A percentile compares a stretch with the other conserved stretches of the same genome.
Evolutionary conservation across 2,888 invertebrate genomes (phyloP).

Genomic region (Aproaerema taeniolella): DNA sequence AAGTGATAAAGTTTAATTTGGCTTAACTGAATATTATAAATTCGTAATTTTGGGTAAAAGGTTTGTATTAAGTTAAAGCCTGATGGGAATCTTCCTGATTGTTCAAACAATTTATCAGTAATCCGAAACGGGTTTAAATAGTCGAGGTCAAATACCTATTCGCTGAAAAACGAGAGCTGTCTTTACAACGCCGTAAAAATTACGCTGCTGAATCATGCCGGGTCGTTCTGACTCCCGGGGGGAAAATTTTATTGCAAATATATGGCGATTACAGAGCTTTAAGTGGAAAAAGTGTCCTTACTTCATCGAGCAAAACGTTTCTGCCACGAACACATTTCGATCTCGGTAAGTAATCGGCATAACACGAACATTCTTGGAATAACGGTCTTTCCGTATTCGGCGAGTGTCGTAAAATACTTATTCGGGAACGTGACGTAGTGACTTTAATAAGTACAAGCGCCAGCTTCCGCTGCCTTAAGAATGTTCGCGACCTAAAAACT

Average conservation of each 20-base stretch:
- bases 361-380: neutral
- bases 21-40: slow-evolving; percentile 10
- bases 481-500: slow-evolving; percentile 60
- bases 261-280: slow-evolving; percentile 37
- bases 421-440: slow-evolving; percentile 37
- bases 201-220: slow-evolving; percentile 39
- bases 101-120: no score
- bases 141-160: slow-evolving; percentile 2
- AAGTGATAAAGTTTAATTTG: slow-evolving; percentile 9
- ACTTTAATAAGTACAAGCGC: slow-evolving; percentile 44
- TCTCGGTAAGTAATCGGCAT: slow-evolving; percentile 3
- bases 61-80: no score
- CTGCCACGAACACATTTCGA: neutral
- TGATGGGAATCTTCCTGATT: no score
- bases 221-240: slow-evolving; percentile 41
- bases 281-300: slow-evolving; percentile 27
- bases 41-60: slow-evolving; percentile 3
- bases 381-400: slow-evolving; percentile 22
- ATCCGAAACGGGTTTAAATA: no score
- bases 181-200: slow-evolving; percentile 55
- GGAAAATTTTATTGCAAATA: slow-evolving; percentile 46
- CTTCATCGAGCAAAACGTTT: neutral
- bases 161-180: slow-evolving; percentile 34
- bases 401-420: slow-evolving; percentile 28
- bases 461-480: slow-evolving; percentile 39